Evolutionary conservation across 2,888 invertebrate species (phyloP), one percentile per base, ranked within the genome.

Genomic region (Cheilosia urbana): DNA sequence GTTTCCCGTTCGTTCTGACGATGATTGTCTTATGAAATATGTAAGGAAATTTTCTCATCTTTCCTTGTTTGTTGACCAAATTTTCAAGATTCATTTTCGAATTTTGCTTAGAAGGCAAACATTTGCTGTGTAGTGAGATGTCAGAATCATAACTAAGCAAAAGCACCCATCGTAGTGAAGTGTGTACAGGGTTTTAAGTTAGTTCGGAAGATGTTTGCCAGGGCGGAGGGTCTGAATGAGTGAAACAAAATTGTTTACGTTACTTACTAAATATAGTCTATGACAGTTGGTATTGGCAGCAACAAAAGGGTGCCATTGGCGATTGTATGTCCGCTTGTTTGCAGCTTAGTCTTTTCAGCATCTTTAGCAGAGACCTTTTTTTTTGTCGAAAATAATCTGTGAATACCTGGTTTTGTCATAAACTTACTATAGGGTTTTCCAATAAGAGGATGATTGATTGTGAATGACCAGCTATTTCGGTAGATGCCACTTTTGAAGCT

Each of bases 11-110:
- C 57, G 17, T 79, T 72, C 49, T 62, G 77, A 78, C 72, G 79
- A 72, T 51, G 79, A 71, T 60, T 58, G 71, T 71, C 71, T 71
- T 71, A 71, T 49, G 73, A 75, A 80, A 66, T 66, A 73, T 80
- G 37, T 68, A 55, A 19, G 68, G 58, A 24, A 60, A 60, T 49
- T 17, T 53, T 15, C n/a, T n/a, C 9, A 1, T 47, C 4, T 3
- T 40, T 30, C 9, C 30, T 30, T 75, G 49, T 75, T 68, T 75
- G 75, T 68, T 75, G 80, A 68, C 55, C 75, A 80, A 80, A 73
- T 75, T 80, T 55, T 45, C 15, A 37, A 49, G 34, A 57, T 71
- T 57, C 30, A 45, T 71, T 78, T 68, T 76, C 30, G 45, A 45
- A 27, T 65, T 65, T 21, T 49, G 34, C 37, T 65, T 37, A 49